Evolutionary conservation across 2,888 invertebrate species (phyloP).

Genomic region (Carpatolechia fugitivella): DNA sequence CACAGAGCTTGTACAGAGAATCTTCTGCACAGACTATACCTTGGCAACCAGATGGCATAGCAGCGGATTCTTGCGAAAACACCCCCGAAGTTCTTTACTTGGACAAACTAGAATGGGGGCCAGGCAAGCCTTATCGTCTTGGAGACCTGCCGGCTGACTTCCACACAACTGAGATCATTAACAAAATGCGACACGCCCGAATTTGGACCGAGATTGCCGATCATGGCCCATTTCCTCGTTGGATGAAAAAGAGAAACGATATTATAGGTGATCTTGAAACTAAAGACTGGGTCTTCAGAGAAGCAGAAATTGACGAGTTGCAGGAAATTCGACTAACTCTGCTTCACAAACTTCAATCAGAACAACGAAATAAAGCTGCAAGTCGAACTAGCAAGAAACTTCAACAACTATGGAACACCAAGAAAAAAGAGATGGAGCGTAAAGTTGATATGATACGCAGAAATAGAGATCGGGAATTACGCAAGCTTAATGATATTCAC

Average conservation of each 20-base stretch:
- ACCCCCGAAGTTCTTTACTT: constrained; percentile 84
- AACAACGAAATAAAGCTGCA: constrained; percentile 69
- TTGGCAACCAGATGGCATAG: constrained; percentile 81
- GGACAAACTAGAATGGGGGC: constrained; percentile 80
- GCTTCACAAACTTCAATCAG: constrained; percentile 81
- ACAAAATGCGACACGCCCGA: constrained; percentile 69
- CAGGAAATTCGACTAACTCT: constrained; percentile 84
- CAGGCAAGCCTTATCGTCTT: constrained; percentile 51
- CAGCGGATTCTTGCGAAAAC: constrained; percentile 47
- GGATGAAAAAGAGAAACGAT: constrained; percentile 80
- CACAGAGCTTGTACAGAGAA: constrained; percentile 86
- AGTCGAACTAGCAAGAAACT: constrained; percentile 68
- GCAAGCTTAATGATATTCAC: constrained; percentile 52
- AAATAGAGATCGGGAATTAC: constrained; percentile 67
- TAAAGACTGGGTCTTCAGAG: constrained; percentile 90
- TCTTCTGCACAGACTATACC: constrained; percentile 88
- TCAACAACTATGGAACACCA: constrained; percentile 65
- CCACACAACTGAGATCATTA: constrained; percentile 69
- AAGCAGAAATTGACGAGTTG: constrained; percentile 86
- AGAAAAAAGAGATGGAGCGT: constrained; percentile 76
- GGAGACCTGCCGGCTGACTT: constrained; percentile 70
- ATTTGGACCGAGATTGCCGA: constrained; percentile 59
- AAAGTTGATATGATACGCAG: constrained; percentile 78
- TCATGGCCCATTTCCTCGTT: constrained; percentile 43
- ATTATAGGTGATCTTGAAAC: constrained; percentile 89